A percentile compares a stretch with the other conserved stretches of the same genome.
These are phyloP conservation scores for Lithosia quadra DNA, from an alignment of 2,888 invertebrate genomes.

Conservation along the genomic window DNA sequence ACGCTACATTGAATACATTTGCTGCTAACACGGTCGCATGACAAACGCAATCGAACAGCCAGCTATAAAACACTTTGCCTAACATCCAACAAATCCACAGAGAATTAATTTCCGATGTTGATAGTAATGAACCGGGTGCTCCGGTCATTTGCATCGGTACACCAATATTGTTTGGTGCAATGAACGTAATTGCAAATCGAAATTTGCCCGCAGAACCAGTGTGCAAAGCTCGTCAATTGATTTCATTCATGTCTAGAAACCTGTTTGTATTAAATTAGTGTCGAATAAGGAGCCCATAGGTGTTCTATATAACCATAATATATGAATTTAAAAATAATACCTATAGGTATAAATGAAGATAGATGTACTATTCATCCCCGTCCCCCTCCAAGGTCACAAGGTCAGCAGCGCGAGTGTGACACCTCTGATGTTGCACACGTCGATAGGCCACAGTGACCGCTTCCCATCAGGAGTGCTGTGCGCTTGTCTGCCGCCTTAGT, in stretches of 20 bases:
- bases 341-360: too few species aligned
- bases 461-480: too few species aligned
- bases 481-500: too few species aligned
- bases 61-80: constrained; percentile 65
- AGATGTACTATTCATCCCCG: too few species aligned
- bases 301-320: too few species aligned
- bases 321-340: too few species aligned
- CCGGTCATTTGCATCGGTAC: constrained; percentile 73
- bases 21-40: not conserved
- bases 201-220: constrained; percentile 52
- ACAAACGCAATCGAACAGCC: constrained; percentile 55
- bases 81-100: constrained; percentile 58
- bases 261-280: too few species aligned
- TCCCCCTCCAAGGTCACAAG: too few species aligned
- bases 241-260: not conserved
- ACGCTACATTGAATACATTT: constrained; percentile 9
- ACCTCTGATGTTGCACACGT: too few species aligned
- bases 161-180: constrained; percentile 67
- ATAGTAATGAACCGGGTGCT: constrained; percentile 71
- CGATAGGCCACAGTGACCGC: too few species aligned
- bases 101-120: constrained; percentile 78
- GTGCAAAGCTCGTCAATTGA: constrained; percentile 26
- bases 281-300: too few species aligned
- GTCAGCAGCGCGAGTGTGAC: too few species aligned
- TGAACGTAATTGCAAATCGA: constrained; percentile 65